phyloP scores from a whole-genome alignment of 2,888 invertebrate genomes.

The Ophion ventricosus region DNA sequence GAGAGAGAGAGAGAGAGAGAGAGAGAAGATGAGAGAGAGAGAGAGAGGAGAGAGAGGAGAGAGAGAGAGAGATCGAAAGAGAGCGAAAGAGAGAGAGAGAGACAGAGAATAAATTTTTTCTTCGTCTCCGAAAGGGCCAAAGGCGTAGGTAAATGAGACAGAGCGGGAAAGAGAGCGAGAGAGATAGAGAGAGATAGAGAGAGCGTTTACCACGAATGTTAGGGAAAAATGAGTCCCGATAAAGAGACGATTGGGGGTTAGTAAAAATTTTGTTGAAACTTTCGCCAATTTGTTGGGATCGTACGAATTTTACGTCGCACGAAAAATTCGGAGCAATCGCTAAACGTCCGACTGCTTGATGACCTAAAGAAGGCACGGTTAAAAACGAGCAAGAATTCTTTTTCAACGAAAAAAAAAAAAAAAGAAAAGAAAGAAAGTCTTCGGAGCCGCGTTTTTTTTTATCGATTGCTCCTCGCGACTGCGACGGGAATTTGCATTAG shows the following conservation, averaged over 20 bases:
- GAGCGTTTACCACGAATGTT: not conserved
- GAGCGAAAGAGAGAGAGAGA: too few relatives aligned
- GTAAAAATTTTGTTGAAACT: constrained; percentile 68
- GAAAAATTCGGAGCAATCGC: constrained; percentile 13
- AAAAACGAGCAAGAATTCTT: not conserved
- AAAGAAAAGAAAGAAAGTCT: not conserved
- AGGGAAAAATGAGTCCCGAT: not conserved
- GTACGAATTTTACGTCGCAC: constrained; percentile 49
- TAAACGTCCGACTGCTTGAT: not conserved
- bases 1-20: constrained; percentile 24
- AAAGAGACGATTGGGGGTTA: constrained; percentile 59
- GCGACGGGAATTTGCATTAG: constrained; percentile 54
- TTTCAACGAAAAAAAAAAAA: not conserved
- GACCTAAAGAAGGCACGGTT: not conserved
- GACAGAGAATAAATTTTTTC: not conserved
- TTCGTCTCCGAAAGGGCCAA: not conserved
- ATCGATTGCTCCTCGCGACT: constrained; percentile 16
- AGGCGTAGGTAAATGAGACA: not conserved
- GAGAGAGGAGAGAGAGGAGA: too few relatives aligned
- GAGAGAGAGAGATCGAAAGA: not conserved
- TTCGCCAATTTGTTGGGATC: constrained; percentile 61
- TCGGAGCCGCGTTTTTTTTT: constrained; percentile 1
- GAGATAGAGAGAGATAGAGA: not conserved
- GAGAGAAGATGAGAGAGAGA: constrained; percentile 6
- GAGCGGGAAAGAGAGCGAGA: not conserved